Percentiles rank a stretch among this genome's conserved stretches.
Evolutionary conservation across 2,113 vertebrate genomes (phyloP).

Genomic region (Oenanthe oenanthe): DNA sequence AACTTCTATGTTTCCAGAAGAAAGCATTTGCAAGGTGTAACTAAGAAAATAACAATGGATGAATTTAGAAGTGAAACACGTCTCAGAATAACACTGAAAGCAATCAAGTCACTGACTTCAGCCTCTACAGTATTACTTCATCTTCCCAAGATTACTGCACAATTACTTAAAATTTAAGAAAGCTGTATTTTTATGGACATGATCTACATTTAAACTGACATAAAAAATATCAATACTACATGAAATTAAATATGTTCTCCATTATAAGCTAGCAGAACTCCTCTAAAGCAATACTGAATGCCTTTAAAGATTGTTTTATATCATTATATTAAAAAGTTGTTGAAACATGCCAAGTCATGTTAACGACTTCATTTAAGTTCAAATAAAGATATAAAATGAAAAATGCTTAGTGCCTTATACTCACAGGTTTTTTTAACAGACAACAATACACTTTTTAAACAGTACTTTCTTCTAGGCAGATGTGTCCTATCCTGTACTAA

Average conservation of each 20-base stretch:
- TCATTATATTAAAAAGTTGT: not conserved
- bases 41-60: not conserved
- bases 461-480: not conserved
- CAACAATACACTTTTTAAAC: not conserved
- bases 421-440: not conserved
- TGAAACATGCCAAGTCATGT: not conserved
- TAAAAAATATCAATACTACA: not conserved
- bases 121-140: not conserved
- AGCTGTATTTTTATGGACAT: not conserved
- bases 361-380: not conserved
- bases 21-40: not conserved
- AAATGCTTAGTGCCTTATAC: not conserved
- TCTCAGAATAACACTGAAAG: not conserved
- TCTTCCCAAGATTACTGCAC: not conserved
- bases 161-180: not conserved
- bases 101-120: not conserved
- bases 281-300: not conserved
- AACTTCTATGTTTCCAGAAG: not conserved
- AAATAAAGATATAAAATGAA: not conserved
- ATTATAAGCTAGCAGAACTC: not conserved
- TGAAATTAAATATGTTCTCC: not conserved
- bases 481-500: not conserved
- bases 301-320: not conserved
- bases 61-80: not conserved
- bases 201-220: not conserved